Conservation (phyloP, 2,113 vertebrate genomes). For the Gymnogyps californianus region DNA sequence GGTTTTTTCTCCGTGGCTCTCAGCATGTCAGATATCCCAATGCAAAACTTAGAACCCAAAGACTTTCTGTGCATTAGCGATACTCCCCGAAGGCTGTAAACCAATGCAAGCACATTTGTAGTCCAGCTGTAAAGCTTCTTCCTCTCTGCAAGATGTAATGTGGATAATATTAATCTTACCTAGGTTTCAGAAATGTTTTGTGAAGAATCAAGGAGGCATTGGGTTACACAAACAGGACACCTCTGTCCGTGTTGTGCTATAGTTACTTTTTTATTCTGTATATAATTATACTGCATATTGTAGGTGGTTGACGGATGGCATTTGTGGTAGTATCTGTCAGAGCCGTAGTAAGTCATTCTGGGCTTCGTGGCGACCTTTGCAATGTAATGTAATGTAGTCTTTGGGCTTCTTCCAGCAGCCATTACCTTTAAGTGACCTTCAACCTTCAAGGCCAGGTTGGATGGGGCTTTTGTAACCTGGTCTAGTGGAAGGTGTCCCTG, state of each 20-base stretch:
- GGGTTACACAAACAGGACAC: neutral
- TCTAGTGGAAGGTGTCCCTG: neutral
- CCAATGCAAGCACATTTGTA: neutral
- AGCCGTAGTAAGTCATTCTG: neutral
- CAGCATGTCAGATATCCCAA: neutral
- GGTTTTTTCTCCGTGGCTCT: neutral
- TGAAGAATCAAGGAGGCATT: neutral
- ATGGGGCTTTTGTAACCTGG: neutral
- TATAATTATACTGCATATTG: neutral
- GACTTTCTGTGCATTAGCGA: neutral
- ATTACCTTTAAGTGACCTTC: neutral
- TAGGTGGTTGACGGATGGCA: slow-evolving; percentile 17
- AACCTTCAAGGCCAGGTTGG: neutral
- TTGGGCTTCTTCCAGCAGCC: slow-evolving; percentile 2
- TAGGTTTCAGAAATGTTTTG: neutral
- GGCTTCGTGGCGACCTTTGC: neutral
- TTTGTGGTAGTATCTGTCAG: neutral
- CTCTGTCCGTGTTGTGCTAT: neutral
- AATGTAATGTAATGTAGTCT: neutral
- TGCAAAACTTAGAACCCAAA: neutral
- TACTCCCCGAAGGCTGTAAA: neutral
- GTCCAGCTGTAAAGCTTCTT: neutral
- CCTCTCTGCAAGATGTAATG: neutral
- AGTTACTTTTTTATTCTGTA: neutral
- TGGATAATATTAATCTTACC: neutral